Conservation (phyloP, 2,888 invertebrate genomes). For the Erannis defoliaria region DNA sequence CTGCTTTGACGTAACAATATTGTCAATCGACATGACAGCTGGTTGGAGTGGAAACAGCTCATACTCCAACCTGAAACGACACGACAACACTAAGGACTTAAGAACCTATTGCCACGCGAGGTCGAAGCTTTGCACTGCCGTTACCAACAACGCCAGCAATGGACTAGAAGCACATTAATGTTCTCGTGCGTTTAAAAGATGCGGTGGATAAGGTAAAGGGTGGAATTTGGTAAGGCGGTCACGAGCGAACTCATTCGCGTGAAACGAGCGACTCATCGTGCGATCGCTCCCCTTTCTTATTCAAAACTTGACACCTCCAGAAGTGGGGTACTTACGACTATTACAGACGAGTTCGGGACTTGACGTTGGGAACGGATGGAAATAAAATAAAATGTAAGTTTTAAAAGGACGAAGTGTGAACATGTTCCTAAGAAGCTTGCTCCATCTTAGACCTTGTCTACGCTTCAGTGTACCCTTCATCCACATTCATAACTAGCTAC, state of each 20-base stretch:
- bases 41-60: slow-evolving; percentile 16
- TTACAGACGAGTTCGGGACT: slow-evolving; percentile 25
- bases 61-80: slow-evolving; percentile 1
- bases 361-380: slow-evolving; percentile 5
- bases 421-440: neutral
- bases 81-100: neutral
- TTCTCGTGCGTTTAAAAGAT: neutral
- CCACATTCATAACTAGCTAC: too few relatives aligned
- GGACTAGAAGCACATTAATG: neutral
- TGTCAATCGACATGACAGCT: slow-evolving; percentile 30
- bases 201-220: slow-evolving; percentile 11
- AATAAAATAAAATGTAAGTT: neutral
- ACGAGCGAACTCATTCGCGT: slow-evolving; percentile 53
- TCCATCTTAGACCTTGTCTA: too few relatives aligned
- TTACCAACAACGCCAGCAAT: slow-evolving; percentile 5
- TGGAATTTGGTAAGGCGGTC: slow-evolving; percentile 50
- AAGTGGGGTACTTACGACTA: slow-evolving; percentile 39
- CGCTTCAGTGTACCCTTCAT: too few relatives aligned
- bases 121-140: neutral
- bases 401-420: neutral
- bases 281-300: slow-evolving; percentile 53
- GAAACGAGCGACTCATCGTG: slow-evolving; percentile 57
- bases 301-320: slow-evolving; percentile 56
- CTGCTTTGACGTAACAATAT: slow-evolving; percentile 33
- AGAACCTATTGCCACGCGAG: neutral